A percentile compares a stretch with the other conserved stretches of the same genome.
Evolutionary conservation across 2,113 vertebrate species (phyloP).

Genomic region (Planiliza haematocheilus): DNA sequence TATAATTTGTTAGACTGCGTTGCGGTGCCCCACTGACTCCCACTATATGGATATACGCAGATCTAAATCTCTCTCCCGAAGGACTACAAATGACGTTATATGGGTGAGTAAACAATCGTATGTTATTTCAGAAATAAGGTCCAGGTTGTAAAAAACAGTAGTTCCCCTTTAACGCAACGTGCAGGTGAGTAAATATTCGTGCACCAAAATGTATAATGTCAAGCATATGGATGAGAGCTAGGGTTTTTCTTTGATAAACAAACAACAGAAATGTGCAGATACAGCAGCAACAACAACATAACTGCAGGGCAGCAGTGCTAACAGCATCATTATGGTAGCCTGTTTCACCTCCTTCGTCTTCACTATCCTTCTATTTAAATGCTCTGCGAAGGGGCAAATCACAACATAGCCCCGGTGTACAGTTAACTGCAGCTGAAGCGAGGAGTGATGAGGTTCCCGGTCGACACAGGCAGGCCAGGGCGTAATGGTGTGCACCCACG

Average conservation of each 20-base stretch:
- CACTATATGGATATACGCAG: no score
- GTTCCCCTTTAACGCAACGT: background rate
- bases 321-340: background rate
- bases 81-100: no score
- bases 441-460: slow-evolving; percentile 44
- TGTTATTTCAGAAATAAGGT: no score
- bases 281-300: background rate
- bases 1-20: no score
- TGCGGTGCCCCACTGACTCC: no score
- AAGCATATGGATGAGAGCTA: background rate
- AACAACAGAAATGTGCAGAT: background rate
- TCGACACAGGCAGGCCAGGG: slow-evolving; percentile 17
- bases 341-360: slow-evolving; percentile 19
- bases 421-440: slow-evolving; percentile 42
- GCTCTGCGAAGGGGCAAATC: slow-evolving; percentile 33
- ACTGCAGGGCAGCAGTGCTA: background rate
- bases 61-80: no score
- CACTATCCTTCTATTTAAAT: slow-evolving; percentile 15
- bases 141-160: no score
- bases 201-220: no score
- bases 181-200: background rate
- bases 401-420: slow-evolving; percentile 28
- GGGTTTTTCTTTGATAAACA: background rate
- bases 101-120: no score
- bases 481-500: slow-evolving; percentile 46